phyloP scores from a whole-genome alignment of 92 coral and sea anemone genomes.

The Umimayanthus chanpuru region DNA sequence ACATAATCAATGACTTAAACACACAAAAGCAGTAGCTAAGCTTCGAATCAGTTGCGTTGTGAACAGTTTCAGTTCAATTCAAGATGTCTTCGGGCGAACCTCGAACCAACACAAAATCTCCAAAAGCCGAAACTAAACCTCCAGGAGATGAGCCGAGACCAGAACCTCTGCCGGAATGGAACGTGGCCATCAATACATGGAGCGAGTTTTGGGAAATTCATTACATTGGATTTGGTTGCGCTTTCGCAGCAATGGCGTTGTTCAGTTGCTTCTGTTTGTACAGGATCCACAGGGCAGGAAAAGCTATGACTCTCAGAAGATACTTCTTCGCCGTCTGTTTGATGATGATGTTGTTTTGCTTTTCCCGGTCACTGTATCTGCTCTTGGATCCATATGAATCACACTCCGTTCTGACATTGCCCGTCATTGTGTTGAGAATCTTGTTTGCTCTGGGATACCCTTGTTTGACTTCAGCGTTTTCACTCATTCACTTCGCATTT shows the following conservation, averaged over 20 bases:
- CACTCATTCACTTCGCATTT: constrained; percentile 82
- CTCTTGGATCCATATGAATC: constrained; percentile 78
- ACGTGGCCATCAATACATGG: constrained; percentile 67
- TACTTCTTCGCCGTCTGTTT: constrained; percentile 72
- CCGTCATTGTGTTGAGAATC: constrained; percentile 70
- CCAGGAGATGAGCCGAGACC: constrained; percentile 38
- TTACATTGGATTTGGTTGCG: constrained; percentile 66
- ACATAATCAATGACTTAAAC: too few relatives aligned
- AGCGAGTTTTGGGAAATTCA: constrained; percentile 77
- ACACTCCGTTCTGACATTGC: constrained; percentile 69
- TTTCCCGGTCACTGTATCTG: constrained; percentile 64
- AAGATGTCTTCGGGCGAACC: too few relatives aligned
- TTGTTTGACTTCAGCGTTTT: constrained; percentile 73
- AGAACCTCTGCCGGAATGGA: constrained; percentile 85
- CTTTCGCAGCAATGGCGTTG: constrained; percentile 52
- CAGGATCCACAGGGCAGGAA: constrained; percentile 50
- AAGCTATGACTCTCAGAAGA: constrained; percentile 59
- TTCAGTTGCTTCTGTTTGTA: constrained; percentile 66
- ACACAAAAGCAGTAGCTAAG: too few relatives aligned
- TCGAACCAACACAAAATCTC: not conserved
- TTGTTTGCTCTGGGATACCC: constrained; percentile 82
- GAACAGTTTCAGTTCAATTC: too few relatives aligned
- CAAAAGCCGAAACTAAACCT: constrained; percentile 33
- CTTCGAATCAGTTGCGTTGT: too few relatives aligned
- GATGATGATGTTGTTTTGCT: constrained; percentile 62